Evolutionary conservation across 2,888 invertebrate genomes (phyloP).

Genomic region (Spilarctia lutea): DNA sequence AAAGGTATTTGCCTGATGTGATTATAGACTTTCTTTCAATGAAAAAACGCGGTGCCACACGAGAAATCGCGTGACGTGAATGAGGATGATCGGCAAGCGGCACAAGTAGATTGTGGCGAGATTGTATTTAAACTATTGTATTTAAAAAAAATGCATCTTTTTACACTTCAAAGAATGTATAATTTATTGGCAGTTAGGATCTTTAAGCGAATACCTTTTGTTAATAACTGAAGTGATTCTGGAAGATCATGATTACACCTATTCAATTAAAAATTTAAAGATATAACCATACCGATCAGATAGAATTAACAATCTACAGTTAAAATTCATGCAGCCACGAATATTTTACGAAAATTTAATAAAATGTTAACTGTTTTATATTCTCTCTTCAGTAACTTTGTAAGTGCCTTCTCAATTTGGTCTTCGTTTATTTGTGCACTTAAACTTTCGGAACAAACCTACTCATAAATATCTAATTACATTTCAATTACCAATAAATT

Average conservation of each 20-base stretch:
- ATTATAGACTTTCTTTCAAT: slow-evolving; percentile 79
- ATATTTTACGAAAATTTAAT: not conserved
- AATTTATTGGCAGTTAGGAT: slow-evolving; percentile 33
- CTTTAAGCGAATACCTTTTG: no score
- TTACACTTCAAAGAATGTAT: no score
- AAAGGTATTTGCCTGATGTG: slow-evolving; percentile 76
- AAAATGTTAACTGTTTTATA: slow-evolving; percentile 4
- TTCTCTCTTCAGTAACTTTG: slow-evolving; percentile 1
- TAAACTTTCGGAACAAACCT: slow-evolving; percentile 19
- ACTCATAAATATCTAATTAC: slow-evolving; percentile 19
- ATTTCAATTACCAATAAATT: slow-evolving; percentile 21
- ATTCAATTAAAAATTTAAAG: no score
- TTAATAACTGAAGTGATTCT: no score
- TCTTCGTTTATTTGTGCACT: slow-evolving; percentile 22
- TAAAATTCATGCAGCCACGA: not conserved
- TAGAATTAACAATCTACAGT: not conserved
- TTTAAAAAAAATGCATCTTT: not conserved
- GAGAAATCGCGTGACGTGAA: slow-evolving; percentile 79
- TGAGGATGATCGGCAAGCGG: slow-evolving; percentile 59
- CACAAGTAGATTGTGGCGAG: slow-evolving; percentile 62
- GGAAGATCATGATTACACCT: no score
- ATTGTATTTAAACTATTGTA: slow-evolving; percentile 28
- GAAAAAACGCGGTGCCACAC: slow-evolving; percentile 76
- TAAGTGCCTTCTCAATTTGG: slow-evolving; percentile 18
- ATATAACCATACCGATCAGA: not conserved